Conservation (phyloP, 2,888 invertebrate genomes). For the Drymonia ruficornis region DNA sequence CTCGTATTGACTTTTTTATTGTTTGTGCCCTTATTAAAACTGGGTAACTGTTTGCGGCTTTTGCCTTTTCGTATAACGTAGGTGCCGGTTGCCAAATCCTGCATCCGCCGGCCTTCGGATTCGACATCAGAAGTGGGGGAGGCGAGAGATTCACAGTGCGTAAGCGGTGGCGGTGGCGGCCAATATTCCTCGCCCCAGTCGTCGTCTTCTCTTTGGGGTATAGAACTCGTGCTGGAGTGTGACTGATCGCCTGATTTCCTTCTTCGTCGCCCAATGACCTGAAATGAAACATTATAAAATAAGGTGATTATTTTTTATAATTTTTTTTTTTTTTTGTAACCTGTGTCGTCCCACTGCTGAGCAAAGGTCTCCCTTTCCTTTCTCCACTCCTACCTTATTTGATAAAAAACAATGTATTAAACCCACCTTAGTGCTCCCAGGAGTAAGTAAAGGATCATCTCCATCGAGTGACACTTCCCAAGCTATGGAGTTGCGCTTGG, state of each 20-base stretch:
- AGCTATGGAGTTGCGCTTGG: conserved; percentile 92
- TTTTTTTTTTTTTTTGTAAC: too few relatives aligned
- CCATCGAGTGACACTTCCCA: conserved; percentile 94
- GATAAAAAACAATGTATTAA: too few relatives aligned
- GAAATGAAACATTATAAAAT: conserved; percentile 30
- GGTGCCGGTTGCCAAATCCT: conserved; percentile 86
- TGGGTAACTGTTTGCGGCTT: conserved; percentile 87
- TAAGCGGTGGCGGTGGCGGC: conserved; percentile 89
- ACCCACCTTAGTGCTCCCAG: conserved; percentile 87
- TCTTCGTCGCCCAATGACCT: conserved; percentile 85
- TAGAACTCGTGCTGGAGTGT: conserved; percentile 89
- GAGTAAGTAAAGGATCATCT: conserved; percentile 88
- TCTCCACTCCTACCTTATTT: too few relatives aligned
- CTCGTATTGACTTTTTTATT: conserved; percentile 69
- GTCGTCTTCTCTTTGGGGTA: conserved; percentile 86
- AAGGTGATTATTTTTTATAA: neutral
- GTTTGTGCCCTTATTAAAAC: conserved; percentile 79
- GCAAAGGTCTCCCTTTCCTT: too few relatives aligned
- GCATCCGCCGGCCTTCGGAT: conserved; percentile 62
- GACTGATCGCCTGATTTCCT: conserved; percentile 85
- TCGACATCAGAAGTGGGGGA: conserved; percentile 88
- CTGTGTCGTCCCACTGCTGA: too few relatives aligned
- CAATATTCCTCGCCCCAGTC: conserved; percentile 88
- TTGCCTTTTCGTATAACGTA: conserved; percentile 92
- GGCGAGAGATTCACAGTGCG: conserved; percentile 87